Conservation (phyloP, 2,113 vertebrate genomes). For the Poicephalus meyeri region DNA sequence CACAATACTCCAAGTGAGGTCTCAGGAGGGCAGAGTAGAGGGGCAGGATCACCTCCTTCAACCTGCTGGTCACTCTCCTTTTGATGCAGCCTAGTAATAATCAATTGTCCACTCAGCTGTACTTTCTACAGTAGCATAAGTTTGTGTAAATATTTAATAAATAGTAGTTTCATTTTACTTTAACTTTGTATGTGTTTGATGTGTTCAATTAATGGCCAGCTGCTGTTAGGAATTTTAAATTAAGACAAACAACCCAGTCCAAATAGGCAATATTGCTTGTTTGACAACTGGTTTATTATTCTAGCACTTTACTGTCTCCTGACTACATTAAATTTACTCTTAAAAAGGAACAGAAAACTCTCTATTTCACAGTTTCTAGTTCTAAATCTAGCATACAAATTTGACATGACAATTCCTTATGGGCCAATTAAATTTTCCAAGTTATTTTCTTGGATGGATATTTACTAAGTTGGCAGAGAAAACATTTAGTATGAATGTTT, state of each 20-base stretch:
- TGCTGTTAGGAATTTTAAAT: conserved; percentile 6
- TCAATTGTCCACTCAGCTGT: background rate
- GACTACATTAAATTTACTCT: background rate
- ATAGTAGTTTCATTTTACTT: background rate
- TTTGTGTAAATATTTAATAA: background rate
- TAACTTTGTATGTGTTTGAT: background rate
- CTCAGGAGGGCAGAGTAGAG: background rate
- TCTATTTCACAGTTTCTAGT: background rate
- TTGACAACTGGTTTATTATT: background rate
- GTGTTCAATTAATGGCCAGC: background rate
- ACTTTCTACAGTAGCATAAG: background rate
- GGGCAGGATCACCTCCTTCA: background rate
- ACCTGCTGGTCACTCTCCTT: background rate
- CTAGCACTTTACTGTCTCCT: background rate
- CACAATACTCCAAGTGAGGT: background rate
- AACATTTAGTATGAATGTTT: background rate
- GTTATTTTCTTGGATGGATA: conserved; percentile 31
- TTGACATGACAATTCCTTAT: background rate
- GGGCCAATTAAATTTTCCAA: conserved; percentile 21
- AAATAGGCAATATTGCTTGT: background rate
- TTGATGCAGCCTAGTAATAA: background rate
- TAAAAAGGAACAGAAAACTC: background rate
- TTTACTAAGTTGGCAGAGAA: background rate
- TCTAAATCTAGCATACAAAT: background rate
- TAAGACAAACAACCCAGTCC: background rate